Percentiles rank a stretch among this genome's conserved stretches.
Evolutionary conservation across 2,113 vertebrate genomes (phyloP).

Genomic region (Pelodiscus sinensis): DNA sequence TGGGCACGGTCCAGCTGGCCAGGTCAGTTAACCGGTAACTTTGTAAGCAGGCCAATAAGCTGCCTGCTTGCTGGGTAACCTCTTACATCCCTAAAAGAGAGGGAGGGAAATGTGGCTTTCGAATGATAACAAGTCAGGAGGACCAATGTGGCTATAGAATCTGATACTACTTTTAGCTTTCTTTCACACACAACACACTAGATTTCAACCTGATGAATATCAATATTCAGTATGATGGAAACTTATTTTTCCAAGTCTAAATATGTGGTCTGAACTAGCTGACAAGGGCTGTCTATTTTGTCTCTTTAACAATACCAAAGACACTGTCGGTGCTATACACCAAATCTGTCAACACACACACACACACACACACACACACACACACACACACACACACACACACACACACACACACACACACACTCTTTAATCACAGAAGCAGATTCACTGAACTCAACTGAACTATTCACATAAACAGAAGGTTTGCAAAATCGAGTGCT

Average conservation of each 20-base stretch:
- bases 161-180: not conserved
- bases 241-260: not conserved
- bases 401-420: not conserved
- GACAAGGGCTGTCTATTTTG: not conserved
- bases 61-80: too few relatives aligned
- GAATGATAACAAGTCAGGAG: not conserved
- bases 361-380: not conserved
- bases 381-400: not conserved
- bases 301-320: not conserved
- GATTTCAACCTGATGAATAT: not conserved
- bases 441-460: not conserved
- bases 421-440: not conserved
- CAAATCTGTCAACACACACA: not conserved
- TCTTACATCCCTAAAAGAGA: too few relatives aligned
- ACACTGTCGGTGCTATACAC: not conserved
- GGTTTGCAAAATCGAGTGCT: not conserved
- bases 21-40: too few relatives aligned
- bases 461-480: not conserved
- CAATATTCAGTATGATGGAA: not conserved
- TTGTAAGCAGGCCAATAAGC: too few relatives aligned
- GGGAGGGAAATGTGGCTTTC: not conserved
- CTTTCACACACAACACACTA: not conserved
- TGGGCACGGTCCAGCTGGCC: too few relatives aligned
- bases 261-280: not conserved
- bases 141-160: not conserved